Percentiles rank a stretch among this genome's conserved stretches.
phyloP scores from a whole-genome alignment of 2,888 invertebrate genomes.

The Dysmachus trigonus region DNA sequence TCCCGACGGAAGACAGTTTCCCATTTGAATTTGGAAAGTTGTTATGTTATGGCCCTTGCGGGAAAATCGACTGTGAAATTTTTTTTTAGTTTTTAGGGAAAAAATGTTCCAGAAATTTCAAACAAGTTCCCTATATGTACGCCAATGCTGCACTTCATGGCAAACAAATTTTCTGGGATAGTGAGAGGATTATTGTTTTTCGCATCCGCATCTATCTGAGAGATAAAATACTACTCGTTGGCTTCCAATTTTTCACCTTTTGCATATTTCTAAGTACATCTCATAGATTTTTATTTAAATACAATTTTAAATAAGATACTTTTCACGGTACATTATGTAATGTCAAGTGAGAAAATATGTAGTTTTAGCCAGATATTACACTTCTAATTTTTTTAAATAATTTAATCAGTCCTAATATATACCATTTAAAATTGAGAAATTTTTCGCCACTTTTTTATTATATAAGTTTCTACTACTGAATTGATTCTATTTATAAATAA shows the following conservation, averaged over 20 bases:
- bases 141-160: background rate
- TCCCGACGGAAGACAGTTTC: background rate
- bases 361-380: no score
- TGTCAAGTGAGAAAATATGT: no score
- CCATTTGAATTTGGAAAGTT: background rate
- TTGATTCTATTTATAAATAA: no score
- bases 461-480: no score
- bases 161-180: background rate
- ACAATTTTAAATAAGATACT: no score
- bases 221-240: background rate
- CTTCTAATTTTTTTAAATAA: no score
- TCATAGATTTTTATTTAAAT: no score
- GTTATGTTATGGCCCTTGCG: background rate
- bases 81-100: background rate
- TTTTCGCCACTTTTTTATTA: no score
- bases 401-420: no score
- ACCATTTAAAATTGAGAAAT: no score
- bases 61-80: background rate
- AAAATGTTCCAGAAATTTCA: background rate
- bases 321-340: no score
- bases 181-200: background rate
- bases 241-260: background rate
- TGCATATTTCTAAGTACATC: background rate
- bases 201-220: background rate
- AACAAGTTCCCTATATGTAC: background rate